These are phyloP conservation scores for Chloroceryle aenea DNA, from an alignment of 2,113 vertebrate genomes.

Conservation along the genomic window DNA sequence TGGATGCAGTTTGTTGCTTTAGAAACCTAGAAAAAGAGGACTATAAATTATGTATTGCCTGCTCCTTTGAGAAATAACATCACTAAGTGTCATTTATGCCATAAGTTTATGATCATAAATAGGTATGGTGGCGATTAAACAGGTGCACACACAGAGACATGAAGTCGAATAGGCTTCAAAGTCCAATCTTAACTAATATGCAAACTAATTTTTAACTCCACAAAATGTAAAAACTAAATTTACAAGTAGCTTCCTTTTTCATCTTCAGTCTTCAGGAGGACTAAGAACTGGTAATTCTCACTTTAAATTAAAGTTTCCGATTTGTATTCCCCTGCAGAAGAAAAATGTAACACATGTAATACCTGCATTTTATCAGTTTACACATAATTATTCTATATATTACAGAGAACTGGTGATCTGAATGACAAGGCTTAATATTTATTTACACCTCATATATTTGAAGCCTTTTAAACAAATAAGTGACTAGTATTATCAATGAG, in stretches of 20 bases:
- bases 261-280: background rate
- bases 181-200: background rate
- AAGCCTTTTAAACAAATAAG: background rate
- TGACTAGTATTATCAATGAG: background rate
- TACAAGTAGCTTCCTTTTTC: background rate
- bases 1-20: background rate
- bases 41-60: background rate
- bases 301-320: background rate
- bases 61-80: background rate
- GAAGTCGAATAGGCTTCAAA: background rate
- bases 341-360: background rate
- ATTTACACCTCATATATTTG: background rate
- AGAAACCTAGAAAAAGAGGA: background rate
- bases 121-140: background rate
- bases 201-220: background rate
- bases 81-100: background rate
- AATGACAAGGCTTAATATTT: background rate
- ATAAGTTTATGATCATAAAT: background rate
- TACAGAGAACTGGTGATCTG: background rate
- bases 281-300: background rate
- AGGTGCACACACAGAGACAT: background rate
- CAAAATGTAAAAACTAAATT: background rate
- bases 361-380: background rate
- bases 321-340: background rate
- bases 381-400: background rate